Percentiles rank a stretch among this genome's conserved stretches.
Conservation (phyloP, 2,113 vertebrate genomes). For the Oostethus manadensis region DNA sequence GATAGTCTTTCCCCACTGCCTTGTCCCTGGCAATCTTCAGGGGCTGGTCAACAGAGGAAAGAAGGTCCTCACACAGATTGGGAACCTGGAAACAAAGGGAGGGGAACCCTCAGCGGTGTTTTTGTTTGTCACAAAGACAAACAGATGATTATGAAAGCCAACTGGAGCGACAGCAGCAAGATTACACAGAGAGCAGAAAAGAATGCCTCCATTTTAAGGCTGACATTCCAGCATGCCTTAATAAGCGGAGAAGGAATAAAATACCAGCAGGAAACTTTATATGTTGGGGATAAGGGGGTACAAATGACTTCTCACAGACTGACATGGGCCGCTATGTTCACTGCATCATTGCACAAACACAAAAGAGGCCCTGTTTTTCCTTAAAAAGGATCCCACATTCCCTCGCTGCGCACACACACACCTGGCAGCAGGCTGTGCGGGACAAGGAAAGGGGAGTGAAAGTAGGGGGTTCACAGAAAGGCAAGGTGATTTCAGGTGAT, state of each 20-base stretch:
- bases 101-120: not conserved
- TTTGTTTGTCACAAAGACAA: slow-evolving; percentile 16
- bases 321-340: slow-evolving; percentile 42
- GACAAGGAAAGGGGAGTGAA: not conserved
- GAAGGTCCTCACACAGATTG: slow-evolving; percentile 93
- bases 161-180: not conserved
- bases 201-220: slow-evolving; percentile 10
- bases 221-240: slow-evolving; percentile 37
- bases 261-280: slow-evolving; percentile 48
- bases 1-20: slow-evolving; percentile 95
- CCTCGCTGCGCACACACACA: slow-evolving; percentile 18
- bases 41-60: slow-evolving; percentile 98
- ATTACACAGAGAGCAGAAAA: slow-evolving; percentile 12
- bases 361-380: slow-evolving; percentile 49
- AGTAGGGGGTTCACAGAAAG: slow-evolving; percentile 5
- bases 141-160: not conserved
- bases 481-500: slow-evolving; percentile 31
- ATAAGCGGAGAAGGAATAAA: slow-evolving; percentile 14
- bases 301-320: slow-evolving; percentile 65
- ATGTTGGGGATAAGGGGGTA: slow-evolving; percentile 48
- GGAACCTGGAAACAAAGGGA: slow-evolving; percentile 79
- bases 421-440: slow-evolving; percentile 34
- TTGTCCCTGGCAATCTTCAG: slow-evolving; percentile 97
- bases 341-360: slow-evolving; percentile 44
- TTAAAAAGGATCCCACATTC: slow-evolving; percentile 20